Conservation (phyloP, 2,113 vertebrate genomes). For the Periophthalmus modestus region DNA sequence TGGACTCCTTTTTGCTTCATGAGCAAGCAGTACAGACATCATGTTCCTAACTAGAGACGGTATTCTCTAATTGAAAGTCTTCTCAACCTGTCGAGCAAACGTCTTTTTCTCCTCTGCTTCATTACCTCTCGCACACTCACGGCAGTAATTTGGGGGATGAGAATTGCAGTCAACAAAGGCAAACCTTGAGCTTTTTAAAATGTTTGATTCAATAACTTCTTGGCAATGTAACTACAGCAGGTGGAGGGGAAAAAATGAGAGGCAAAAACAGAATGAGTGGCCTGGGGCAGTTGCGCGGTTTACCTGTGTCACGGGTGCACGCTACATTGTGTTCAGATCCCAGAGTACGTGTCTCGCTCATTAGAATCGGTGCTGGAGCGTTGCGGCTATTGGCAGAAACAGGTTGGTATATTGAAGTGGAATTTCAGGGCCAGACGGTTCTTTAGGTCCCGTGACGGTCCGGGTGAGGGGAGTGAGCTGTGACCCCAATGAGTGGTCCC, state of each 20-base stretch:
- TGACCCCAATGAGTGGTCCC: constrained; percentile 72
- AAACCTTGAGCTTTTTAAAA: constrained; percentile 41
- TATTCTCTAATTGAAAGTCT: constrained; percentile 27
- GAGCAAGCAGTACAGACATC: constrained; percentile 8
- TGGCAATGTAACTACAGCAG: constrained; percentile 53
- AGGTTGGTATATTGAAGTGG: constrained; percentile 45
- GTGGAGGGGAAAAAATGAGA: constrained; percentile 33
- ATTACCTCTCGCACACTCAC: constrained; percentile 38
- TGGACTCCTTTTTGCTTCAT: background rate
- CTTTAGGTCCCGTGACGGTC: constrained; percentile 65
- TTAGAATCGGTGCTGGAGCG: constrained; percentile 29
- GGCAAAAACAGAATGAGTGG: constrained; percentile 45
- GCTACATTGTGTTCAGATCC: constrained; percentile 59
- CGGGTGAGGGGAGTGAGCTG: constrained; percentile 63
- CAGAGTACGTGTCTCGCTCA: constrained; percentile 48
- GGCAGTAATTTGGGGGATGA: constrained; percentile 47
- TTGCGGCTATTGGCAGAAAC: constrained; percentile 17
- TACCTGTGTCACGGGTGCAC: constrained; percentile 50
- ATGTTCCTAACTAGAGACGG: constrained; percentile 12
- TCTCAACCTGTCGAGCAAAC: constrained; percentile 34
- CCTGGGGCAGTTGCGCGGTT: constrained; percentile 62
- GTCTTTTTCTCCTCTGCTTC: constrained; percentile 27
- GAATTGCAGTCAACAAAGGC: constrained; percentile 46
- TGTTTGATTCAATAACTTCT: constrained; percentile 45
- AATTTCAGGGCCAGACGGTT: constrained; percentile 65